Base-by-base conservation (phyloP, 2,888 invertebrate genomes). In the Caenorhabditis sulstoni region DNA sequence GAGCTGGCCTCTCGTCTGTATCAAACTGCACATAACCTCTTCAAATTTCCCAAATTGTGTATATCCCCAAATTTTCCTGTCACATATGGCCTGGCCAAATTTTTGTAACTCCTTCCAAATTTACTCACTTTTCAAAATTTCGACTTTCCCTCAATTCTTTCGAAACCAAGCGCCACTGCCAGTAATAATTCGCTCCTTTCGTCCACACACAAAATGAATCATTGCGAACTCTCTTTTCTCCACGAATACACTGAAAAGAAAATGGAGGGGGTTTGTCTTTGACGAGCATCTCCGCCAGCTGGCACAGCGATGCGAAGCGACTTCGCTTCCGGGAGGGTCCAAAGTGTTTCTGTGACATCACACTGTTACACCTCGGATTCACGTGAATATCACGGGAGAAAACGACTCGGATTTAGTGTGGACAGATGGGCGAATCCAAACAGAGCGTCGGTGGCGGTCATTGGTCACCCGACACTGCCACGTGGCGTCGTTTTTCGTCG, bases 311-410 rank as follows among this genome's bases (percentile, higher is more conserved):
- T 47, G 47, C 18, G 18, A 47, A 20, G 47, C 47, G 37, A 41
- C 12, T 41, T 11, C 14, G 4, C 11, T 14, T 41, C 41, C 41
- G 41, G 41, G 2, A 22, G 29, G 52, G 23, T 52, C 52, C 52
- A 52, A 52, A 52, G 52, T 52, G 52, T 52, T 52, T 52, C 52
- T 7, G 3, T 52, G 52, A 29, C 29, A 20, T 50, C 50, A 50
- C 20, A 8, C 47, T 18, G 22, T 50, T 50, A 23, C 50, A 8
- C 12, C 12, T 12, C 14, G 22, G 22, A 14, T 50, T 50, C 50
- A 52, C 52, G 52, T 52, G 52, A 29, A 23, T 52, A 52, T 52
- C 52, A 52, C 52, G 22, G 18, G 16, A 47, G 16, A 5, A 3
- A 29, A 5, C 8, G 49, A 52, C 29, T n/a, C 5, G 12, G 52